Evolutionary conservation across 1,140 invertebrate genomes (phyloP), one percentile per base, ranked within the genome.

Genomic region (Sitophilus oryzae): DNA sequence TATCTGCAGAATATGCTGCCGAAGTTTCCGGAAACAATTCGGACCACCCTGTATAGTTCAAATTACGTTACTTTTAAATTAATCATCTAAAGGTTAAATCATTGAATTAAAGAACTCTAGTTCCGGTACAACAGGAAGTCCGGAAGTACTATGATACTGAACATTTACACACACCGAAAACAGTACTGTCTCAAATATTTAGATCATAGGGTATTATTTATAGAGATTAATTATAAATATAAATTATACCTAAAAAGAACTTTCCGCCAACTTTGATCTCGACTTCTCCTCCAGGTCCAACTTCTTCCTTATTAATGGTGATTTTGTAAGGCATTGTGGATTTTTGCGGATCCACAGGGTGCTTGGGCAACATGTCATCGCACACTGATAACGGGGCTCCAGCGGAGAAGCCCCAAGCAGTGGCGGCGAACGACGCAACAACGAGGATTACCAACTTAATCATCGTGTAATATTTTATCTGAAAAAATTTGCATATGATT

Each of bases 351-450:
- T 57, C 58, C 1, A 60, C 59, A 1, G 62, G 63, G 56, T 76
- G 74, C 41, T 70, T 58, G 5, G 74, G 74, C 1, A 58, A 66
- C 69, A 76, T 68, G 48, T 67, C 62, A 18, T 65, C 66, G 47
- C 74, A 76, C 0, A 66, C 67, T 14, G 58, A 58, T 40, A 48
- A 48, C 1, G 73, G 73, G 0, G 73, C 74, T 0, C 74, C 74
- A 11, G 44, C 59, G n/a, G 64, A 63, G 36, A 63, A 67, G 10
- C 56, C 61, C 44, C 52, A 60, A 11, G 51, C 57, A 8, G 53
- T 41, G 3, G 56, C 58, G 10, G 56, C 37, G 0, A 63, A 8
- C 3, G 60, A 56, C 10, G 42, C 11, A 37, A 53, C 25, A 34
- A 52, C n/a, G n/a, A n/a, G n/a, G n/a, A n/a, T n/a, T n/a, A n/a